Percentiles rank a stretch among this genome's conserved stretches.
These are phyloP conservation scores for Onychostoma macrolepis DNA, from an alignment of 2,113 vertebrate genomes.

Conservation along the genomic window DNA sequence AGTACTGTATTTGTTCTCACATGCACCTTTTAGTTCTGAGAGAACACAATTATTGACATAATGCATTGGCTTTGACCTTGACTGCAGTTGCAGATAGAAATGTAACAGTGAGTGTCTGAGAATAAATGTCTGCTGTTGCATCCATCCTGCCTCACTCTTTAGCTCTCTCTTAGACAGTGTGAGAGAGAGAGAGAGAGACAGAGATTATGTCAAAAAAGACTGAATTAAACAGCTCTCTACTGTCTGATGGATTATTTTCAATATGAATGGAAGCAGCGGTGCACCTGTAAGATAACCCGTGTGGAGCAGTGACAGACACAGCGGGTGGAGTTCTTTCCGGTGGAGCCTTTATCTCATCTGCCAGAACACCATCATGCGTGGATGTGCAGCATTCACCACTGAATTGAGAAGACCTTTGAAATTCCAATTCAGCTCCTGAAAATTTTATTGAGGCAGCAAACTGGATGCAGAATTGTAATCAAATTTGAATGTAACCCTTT, in stretches of 20 bases:
- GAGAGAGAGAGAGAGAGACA: background rate
- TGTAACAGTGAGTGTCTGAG: background rate
- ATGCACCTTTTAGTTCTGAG: background rate
- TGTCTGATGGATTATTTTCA: constrained; percentile 44
- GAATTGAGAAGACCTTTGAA: background rate
- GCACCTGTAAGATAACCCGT: constrained; percentile 32
- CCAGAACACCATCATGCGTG: background rate
- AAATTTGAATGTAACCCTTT: background rate
- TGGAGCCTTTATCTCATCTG: background rate
- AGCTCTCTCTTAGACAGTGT: background rate
- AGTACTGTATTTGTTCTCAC: background rate
- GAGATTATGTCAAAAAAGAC: constrained; percentile 26
- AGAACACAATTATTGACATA: background rate
- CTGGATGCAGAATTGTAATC: background rate
- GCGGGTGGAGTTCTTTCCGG: background rate
- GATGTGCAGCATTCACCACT: background rate
- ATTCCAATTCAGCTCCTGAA: background rate
- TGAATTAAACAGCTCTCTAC: constrained; percentile 38
- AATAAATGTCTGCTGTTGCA: constrained; percentile 6
- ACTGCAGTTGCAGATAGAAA: background rate
- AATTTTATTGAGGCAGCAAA: background rate
- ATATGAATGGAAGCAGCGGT: constrained; percentile 32
- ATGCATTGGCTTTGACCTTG: constrained; percentile 1
- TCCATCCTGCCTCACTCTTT: background rate
- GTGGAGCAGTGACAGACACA: background rate